Base-by-base conservation (phyloP, 2,113 vertebrate genomes). In the Campylomormyrus tamandua region DNA sequence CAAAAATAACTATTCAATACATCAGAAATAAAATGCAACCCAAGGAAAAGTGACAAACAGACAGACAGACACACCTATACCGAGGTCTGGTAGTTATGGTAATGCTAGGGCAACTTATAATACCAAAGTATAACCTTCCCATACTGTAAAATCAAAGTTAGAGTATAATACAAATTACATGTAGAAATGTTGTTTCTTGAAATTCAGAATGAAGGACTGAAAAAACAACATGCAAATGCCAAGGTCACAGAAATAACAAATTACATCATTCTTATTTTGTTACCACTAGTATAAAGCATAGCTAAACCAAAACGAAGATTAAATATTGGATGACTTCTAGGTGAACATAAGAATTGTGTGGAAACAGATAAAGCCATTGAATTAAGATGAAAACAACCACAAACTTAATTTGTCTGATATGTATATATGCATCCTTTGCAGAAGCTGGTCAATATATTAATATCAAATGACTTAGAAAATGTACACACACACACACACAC, bases 1-100 rank as follows among this genome's bases (percentile, higher is more conserved):
- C 49, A 91, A 93, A 93, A 90, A 90, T 91, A 92, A 91, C 19
- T 50, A 83, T 24, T 21, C 74, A 93, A 27, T 92, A 46, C 10
- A 93, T 11, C 0, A n/a, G 86, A 56, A 35, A 42, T 45, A 50
- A 85, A 85, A 84, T 24, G n/a, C 66, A 74, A 35, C 13, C 15
- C 11, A 74, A 74, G 39, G 39, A 42, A 42, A 42, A 42, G 66
- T 7, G 27, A 74, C 24, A 74, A 3, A 74, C 24, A 62, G 13
- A 53, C 52, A 58, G 21, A 58, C 8, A 62, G 39, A 42, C 21
- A 58, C 24, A 27, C 58, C n/a, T 10, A 66, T 66, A 66, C 15
- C 1, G 31, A 39, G 70, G 70, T 17, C 31, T 77, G 49, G 19
- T 88, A 89, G 86, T n/a, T 21, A 27, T 45, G 13, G 39, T n/a